Percentiles rank a stretch among this genome's conserved stretches.
phyloP scores from a whole-genome alignment of 2,113 vertebrate species.

The Saguinus midas region DNA sequence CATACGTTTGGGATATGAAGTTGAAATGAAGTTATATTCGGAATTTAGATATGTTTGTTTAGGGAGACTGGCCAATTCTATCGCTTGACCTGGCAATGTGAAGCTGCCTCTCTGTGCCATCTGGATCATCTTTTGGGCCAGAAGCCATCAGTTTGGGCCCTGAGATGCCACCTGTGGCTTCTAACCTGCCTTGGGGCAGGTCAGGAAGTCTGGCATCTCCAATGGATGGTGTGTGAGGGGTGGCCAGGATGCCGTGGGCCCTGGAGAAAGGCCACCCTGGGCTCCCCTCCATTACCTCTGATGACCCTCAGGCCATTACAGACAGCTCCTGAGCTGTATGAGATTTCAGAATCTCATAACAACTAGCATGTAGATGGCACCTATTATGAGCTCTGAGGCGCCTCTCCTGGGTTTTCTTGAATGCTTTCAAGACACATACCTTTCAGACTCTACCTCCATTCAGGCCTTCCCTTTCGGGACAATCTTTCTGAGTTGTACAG shows the following conservation, averaged over 20 bases:
- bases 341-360: neutral
- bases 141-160: neutral
- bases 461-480: neutral
- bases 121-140: conserved; percentile 50
- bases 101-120: neutral
- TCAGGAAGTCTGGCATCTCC: neutral
- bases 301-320: neutral
- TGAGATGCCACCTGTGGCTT: neutral
- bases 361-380: neutral
- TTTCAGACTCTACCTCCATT: neutral
- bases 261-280: neutral
- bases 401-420: neutral
- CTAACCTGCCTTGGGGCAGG: neutral
- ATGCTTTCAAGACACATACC: neutral
- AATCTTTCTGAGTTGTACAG: neutral
- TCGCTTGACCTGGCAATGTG: neutral
- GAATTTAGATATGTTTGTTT: conserved; percentile 70
- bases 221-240: neutral
- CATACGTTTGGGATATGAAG: conserved; percentile 65
- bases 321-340: neutral
- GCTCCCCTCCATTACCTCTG: neutral
- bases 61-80: neutral
- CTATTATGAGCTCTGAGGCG: neutral
- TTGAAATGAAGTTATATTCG: conserved; percentile 64
- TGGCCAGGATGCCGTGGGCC: neutral